Conservation (phyloP, 1,140 invertebrate species). For the Aphis craccivora region DNA sequence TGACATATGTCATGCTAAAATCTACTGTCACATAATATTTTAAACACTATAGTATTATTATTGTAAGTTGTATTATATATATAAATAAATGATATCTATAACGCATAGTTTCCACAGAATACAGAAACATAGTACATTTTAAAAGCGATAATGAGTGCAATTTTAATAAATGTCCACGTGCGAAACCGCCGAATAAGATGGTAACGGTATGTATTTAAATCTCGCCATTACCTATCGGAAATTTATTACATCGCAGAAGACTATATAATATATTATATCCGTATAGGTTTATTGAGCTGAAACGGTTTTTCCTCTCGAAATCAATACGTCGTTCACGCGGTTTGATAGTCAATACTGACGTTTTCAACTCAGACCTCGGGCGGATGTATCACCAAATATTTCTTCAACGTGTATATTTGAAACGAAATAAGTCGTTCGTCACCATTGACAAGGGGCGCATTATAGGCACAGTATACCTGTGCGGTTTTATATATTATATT, state of each 20-base stretch:
- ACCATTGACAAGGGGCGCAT: neutral
- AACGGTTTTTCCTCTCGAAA: neutral
- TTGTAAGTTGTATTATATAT: neutral
- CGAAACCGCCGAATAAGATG: neutral
- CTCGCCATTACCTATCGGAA: neutral
- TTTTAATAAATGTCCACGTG: neutral
- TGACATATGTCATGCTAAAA: no score
- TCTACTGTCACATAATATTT: neutral
- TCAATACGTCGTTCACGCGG: neutral
- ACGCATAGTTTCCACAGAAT: neutral
- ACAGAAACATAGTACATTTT: neutral
- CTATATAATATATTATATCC: no score
- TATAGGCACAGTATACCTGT: neutral
- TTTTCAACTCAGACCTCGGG: neutral
- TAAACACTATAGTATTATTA: neutral
- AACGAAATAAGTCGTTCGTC: neutral
- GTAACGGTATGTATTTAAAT: neutral
- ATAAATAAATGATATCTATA: neutral
- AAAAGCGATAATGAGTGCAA: neutral
- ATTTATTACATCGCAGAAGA: neutral
- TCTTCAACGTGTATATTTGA: no score
- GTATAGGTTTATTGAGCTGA: neutral
- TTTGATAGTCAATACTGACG: neutral
- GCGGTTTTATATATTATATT: neutral
- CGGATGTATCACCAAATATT: neutral